phyloP scores from a whole-genome alignment of 2,797 vertebrate species.

The Chloroceryle inda region DNA sequence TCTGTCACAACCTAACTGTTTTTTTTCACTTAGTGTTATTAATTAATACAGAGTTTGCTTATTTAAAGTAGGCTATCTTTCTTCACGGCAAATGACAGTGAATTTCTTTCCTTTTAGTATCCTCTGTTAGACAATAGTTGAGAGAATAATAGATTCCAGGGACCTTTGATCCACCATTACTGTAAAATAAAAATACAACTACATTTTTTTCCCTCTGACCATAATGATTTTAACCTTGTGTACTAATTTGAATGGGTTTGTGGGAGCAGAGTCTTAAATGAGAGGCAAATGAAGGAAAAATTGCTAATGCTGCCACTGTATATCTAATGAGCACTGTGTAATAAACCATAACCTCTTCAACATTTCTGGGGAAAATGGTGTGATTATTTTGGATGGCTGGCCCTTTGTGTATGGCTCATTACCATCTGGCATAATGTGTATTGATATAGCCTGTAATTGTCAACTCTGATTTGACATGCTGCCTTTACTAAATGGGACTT shows the following conservation, averaged over 20 bases:
- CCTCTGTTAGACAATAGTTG: conserved; percentile 72
- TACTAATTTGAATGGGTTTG: conserved; percentile 82
- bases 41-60: conserved; percentile 71
- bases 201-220: conserved; percentile 63
- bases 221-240: conserved; percentile 86
- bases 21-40: conserved; percentile 62
- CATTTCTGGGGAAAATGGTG: conserved; percentile 83
- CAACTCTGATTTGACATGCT: conserved; percentile 96
- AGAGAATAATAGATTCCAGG: conserved; percentile 76
- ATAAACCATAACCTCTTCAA: conserved; percentile 88
- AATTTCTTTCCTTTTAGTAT: conserved; percentile 67
- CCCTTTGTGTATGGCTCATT: conserved; percentile 91
- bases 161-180: conserved; percentile 79
- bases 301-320: conserved; percentile 84
- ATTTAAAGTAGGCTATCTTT: conserved; percentile 54
- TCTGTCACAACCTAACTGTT: conserved; percentile 51
- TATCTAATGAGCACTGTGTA: conserved; percentile 88
- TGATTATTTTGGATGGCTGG: conserved; percentile 89
- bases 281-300: conserved; percentile 85
- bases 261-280: conserved; percentile 83
- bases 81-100: conserved; percentile 45
- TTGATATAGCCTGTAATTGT: conserved; percentile 96
- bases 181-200: conserved; percentile 79
- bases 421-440: conserved; percentile 92
- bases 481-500: conserved; percentile 96